Base-by-base conservation (phyloP, 2,113 vertebrate genomes). In the Gambusia affinis region DNA sequence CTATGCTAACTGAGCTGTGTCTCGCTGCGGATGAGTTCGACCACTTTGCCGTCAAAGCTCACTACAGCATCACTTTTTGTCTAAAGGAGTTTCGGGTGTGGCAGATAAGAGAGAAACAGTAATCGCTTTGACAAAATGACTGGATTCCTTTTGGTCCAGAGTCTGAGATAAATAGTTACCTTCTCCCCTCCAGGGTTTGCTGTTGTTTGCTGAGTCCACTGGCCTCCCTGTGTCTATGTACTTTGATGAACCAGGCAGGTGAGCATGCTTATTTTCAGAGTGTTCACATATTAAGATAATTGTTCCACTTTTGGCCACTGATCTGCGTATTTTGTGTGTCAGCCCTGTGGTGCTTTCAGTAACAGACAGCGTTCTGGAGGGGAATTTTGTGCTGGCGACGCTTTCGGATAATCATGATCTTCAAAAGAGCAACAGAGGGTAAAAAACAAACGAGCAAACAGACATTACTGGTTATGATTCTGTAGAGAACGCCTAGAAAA, bases 81-180 rank as follows among this genome's bases (percentile, higher is more conserved):
- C 94, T 98, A 44, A 97, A 96, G 89, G 97, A 98, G 60, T 94
- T 98, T 62, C 92, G 97, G 90, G 97, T 98, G 73, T 95, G 92
- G 78, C 28, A 7, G 24, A 28, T 22, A 3, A 64, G 8, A n/a
- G 12, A 0, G 12, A 33, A 35, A 28, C 7, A 22, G 17, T 3
- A 24, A 54, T 54, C 47, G 2, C 22, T 54, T 54, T 22, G 22
- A 22, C 19, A 10, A 57, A n/a, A 57, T 24, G 24, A 57, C 51
- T 57, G 51, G 22, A 47, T 47, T 47, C 17, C 17, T 19, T 47
- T 47, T 47, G 5, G 44, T 22, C 17, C 5, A 47, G 44, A 47
- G 1, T 19, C 44, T 47, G 44, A 47, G 17, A 57, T 11, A 57
- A 57, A 57, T n/a, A 1, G 1, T 47, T 47, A 8, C 82, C 19